Evolutionary conservation across 2,888 invertebrate species (phyloP).

Genomic region (Cephus pygmeus): DNA sequence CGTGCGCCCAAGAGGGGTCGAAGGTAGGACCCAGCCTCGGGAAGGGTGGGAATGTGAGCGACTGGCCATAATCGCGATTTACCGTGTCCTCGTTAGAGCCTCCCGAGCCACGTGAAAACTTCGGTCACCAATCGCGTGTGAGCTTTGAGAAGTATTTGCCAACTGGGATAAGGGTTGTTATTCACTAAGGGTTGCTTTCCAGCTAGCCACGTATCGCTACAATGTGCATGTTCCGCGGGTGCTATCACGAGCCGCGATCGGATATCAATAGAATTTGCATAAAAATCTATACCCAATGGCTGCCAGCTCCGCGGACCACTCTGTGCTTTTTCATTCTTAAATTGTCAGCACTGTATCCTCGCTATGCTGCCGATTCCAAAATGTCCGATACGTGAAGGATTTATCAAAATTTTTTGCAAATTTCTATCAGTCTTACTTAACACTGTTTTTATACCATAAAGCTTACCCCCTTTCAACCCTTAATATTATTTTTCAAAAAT

Average conservation of each 20-base stretch:
- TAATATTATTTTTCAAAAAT: neutral
- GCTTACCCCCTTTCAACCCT: neutral
- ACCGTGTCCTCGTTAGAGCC: slow-evolving; percentile 32
- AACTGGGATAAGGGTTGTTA: neutral
- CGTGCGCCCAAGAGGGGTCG: neutral
- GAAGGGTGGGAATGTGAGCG: slow-evolving; percentile 2
- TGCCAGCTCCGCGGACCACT: slow-evolving; percentile 37
- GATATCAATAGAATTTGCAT: slow-evolving; percentile 64
- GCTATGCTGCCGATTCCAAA: neutral
- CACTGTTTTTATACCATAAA: too few relatives aligned
- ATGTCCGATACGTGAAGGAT: neutral
- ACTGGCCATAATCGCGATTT: slow-evolving; percentile 27
- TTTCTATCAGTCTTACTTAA: neutral
- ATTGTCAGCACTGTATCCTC: neutral
- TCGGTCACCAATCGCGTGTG: neutral
- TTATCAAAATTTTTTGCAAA: neutral
- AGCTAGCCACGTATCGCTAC: slow-evolving; percentile 38
- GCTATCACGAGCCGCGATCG: slow-evolving; percentile 53
- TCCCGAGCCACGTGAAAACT: neutral
- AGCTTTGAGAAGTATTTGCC: slow-evolving; percentile 6
- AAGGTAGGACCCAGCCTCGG: neutral
- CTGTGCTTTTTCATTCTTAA: slow-evolving; percentile 33
- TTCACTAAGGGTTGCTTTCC: slow-evolving; percentile 36
- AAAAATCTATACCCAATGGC: slow-evolving; percentile 59
- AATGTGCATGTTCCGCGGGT: slow-evolving; percentile 51